Evolutionary conservation across 2,113 vertebrate genomes (phyloP).

Genomic region (Cyanoderma ruficeps): DNA sequence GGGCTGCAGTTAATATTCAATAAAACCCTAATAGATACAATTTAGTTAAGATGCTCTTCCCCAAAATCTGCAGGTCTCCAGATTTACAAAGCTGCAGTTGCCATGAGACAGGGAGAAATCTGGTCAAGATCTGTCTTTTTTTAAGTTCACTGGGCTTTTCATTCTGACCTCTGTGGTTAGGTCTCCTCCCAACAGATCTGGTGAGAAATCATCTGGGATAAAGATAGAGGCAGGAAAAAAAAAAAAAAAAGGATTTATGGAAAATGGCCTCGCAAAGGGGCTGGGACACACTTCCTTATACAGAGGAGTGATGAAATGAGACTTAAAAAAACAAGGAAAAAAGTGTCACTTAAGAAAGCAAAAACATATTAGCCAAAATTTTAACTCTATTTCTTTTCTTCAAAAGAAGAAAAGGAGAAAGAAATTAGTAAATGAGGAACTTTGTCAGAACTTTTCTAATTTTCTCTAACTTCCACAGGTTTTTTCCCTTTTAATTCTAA

Average conservation of each 20-base stretch:
- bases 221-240: neutral
- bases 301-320: neutral
- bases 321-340: fast-evolving
- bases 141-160: neutral
- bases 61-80: neutral
- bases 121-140: neutral
- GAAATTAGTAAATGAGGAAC: neutral
- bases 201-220: neutral
- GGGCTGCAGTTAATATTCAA: neutral
- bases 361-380: neutral
- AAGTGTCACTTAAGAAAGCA: neutral
- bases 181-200: neutral
- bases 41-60: neutral
- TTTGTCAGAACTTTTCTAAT: neutral
- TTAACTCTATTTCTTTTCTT: neutral
- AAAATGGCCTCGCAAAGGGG: neutral
- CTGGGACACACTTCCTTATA: neutral
- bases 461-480: neutral
- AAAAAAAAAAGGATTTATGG: neutral
- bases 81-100: neutral
- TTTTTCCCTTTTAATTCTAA: neutral
- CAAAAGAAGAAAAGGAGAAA: neutral
- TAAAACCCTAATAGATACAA: neutral
- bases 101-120: neutral
- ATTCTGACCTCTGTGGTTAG: neutral